phyloP scores from a whole-genome alignment of 1,140 invertebrate genomes.

The Luehdorfia chinensis region DNA sequence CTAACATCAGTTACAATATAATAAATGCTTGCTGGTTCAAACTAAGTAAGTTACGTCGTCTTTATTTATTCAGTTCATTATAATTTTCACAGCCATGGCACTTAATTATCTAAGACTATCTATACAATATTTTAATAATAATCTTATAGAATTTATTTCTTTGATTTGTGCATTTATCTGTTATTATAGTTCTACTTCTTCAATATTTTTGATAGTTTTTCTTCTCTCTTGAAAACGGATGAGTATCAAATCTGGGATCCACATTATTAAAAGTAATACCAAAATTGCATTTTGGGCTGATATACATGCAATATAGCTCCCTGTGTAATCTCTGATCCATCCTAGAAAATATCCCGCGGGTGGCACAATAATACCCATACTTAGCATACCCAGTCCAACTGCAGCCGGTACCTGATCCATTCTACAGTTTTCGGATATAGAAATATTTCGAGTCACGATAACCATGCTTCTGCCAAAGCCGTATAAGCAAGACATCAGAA shows the following conservation, averaged over 20 bases:
- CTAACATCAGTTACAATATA: slow-evolving; percentile 22
- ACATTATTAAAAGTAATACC: slow-evolving; percentile 76
- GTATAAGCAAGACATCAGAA: slow-evolving; percentile 75
- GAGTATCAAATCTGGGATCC: slow-evolving; percentile 78
- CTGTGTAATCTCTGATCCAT: slow-evolving; percentile 80
- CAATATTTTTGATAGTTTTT: slow-evolving; percentile 33
- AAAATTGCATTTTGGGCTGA: slow-evolving; percentile 80
- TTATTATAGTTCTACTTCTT: slow-evolving; percentile 32
- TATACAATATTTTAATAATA: background rate
- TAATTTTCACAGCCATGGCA: slow-evolving; percentile 26
- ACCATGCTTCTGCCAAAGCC: slow-evolving; percentile 82
- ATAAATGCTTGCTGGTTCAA: slow-evolving; percentile 27
- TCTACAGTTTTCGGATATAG: slow-evolving; percentile 81
- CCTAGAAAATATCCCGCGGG: slow-evolving; percentile 82
- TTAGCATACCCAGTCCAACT: slow-evolving; percentile 84
- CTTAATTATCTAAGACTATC: background rate
- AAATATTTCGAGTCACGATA: slow-evolving; percentile 84
- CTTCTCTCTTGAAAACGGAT: slow-evolving; percentile 42
- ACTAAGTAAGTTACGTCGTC: slow-evolving; percentile 11
- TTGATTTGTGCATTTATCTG: slow-evolving; percentile 2
- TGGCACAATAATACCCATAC: slow-evolving; percentile 83
- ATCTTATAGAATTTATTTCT: background rate
- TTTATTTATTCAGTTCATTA: slow-evolving; percentile 10
- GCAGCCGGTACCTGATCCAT: slow-evolving; percentile 80
- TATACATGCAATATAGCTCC: slow-evolving; percentile 80